Evolutionary conservation across 2,797 vertebrate genomes (phyloP), one percentile per base, ranked within the genome.

Genomic region (Karalla daura): DNA sequence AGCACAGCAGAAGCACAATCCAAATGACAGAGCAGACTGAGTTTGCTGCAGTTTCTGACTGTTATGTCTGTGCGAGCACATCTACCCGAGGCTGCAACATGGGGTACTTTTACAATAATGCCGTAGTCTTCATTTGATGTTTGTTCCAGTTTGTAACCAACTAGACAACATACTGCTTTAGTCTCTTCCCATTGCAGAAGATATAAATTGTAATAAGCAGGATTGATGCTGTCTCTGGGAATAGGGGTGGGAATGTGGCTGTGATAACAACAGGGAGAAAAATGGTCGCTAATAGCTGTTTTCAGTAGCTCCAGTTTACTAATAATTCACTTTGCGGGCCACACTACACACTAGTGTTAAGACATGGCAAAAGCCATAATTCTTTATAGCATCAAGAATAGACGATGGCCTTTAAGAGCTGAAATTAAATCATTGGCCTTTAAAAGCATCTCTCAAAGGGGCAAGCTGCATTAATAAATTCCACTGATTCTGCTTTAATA

Each of bases 391-490:
- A 78, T 93, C 89, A 89, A 89, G 85, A 91, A 84, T 44, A 79
- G 79, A 84, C 81, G 80, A 80, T 88, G 90, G 92, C 88, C 88
- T 91, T 93, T 93, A 91, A 93, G 87, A 90, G 91, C 88, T 82
- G 88, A 88, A 92, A 94, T 93, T 92, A 92, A 94, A 92, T 93
- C 91, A 92, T 88, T 93, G 91, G 91, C 93, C 94, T 93, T 93
- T 93, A 91, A 93, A 92, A 93, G 92, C 91, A 92, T 88, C 89
- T 93, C 93, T 93, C 92, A 44, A 71, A 92, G 91, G 91, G 86
- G 83, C 82, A 70, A 70, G 81, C 84, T 62, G 76, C 89, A 91
- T 93, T 91, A 93, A 94, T 93, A 93, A 88, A 93, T 92, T 92
- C 91, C 87, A 87, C 88, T 88, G 88, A 92, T 93, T 93, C 86